These are phyloP conservation scores for Anastrepha ludens DNA, from an alignment of 1,140 invertebrate species.

Conservation along the genomic window DNA sequence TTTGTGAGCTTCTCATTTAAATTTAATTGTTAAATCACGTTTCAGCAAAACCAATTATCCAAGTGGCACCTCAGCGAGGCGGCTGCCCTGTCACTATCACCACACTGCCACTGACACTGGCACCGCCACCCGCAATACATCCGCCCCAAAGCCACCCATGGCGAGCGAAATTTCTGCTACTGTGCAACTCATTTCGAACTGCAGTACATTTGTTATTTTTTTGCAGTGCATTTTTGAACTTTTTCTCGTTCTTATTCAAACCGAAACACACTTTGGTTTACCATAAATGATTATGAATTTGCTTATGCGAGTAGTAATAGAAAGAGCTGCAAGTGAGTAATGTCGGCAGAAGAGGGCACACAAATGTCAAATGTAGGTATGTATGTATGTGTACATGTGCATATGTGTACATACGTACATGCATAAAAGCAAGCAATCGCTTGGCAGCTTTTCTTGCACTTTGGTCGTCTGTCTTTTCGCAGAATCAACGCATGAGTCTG, in stretches of 20 bases:
- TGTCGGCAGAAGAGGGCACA: neutral
- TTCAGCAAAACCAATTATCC: constrained; percentile 39
- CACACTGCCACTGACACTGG: neutral
- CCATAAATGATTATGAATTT: too few relatives aligned
- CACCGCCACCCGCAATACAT: neutral
- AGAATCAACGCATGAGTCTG: constrained; percentile 7
- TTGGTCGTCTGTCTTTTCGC: neutral
- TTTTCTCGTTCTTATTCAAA: too few relatives aligned
- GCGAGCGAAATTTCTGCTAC: neutral
- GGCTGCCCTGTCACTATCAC: neutral
- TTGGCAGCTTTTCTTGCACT: constrained; percentile 15
- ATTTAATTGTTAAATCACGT: constrained; percentile 51
- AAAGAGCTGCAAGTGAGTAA: neutral
- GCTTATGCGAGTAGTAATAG: neutral
- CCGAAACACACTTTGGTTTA: too few relatives aligned
- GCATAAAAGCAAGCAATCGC: neutral
- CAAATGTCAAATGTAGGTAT: neutral
- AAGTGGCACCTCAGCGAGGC: neutral
- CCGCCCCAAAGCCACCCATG: too few relatives aligned
- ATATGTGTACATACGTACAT: neutral
- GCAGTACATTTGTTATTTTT: neutral
- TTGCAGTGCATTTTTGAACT: too few relatives aligned
- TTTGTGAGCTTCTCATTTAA: neutral
- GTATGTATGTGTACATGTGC: neutral
- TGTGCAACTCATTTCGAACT: neutral